phyloP scores from a whole-genome alignment of 1,140 invertebrate genomes.

The Acromyrmex heyeri region DNA sequence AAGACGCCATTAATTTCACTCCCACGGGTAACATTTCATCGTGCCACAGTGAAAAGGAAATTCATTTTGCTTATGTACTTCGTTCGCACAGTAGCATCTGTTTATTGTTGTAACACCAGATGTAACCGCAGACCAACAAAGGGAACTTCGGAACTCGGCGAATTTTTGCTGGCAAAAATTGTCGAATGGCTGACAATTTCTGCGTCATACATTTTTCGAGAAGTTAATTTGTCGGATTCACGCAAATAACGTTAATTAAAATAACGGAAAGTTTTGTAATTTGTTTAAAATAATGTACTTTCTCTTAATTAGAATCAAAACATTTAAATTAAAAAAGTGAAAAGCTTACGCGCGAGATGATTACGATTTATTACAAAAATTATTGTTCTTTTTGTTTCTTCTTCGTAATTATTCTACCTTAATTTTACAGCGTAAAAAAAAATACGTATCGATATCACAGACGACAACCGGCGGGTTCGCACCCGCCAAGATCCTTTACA shows the following conservation, averaged over 20 bases:
- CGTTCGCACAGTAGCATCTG: conserved; percentile 40
- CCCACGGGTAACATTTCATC: conserved; percentile 49
- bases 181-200: not conserved
- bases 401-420: not conserved
- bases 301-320: not conserved
- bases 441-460: conserved; percentile 6
- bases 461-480: not conserved
- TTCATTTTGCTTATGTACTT: conserved; percentile 19
- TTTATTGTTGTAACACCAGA: conserved; percentile 39
- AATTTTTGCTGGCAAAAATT: not conserved
- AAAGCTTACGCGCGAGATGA: not conserved
- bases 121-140: conserved; percentile 29
- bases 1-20: conserved; percentile 50
- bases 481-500: conserved; percentile 31
- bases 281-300: not conserved
- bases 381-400: not conserved
- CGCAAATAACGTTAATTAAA: not conserved
- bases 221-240: not conserved
- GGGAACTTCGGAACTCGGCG: not conserved
- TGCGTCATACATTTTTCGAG: too few relatives aligned
- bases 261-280: not conserved
- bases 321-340: not conserved
- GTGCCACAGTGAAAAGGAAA: conserved; percentile 43
- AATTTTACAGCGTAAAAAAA: not conserved
- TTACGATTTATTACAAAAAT: not conserved